Base-by-base conservation (phyloP, 2,797 vertebrate genomes). In the Varecia variegata region DNA sequence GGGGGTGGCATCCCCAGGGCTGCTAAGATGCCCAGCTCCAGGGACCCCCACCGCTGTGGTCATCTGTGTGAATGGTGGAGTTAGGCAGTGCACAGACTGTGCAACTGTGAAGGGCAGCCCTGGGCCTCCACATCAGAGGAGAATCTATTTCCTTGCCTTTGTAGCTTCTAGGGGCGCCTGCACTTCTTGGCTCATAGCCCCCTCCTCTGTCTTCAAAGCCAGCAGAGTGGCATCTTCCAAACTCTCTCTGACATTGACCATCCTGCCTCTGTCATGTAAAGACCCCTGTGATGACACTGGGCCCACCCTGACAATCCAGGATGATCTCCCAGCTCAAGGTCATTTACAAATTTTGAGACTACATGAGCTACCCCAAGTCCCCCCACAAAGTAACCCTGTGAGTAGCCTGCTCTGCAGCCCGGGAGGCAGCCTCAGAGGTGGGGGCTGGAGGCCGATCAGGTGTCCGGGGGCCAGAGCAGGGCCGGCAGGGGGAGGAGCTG, bases 71-170 rank as follows among this genome's bases (percentile, higher is more conserved):
- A 70, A 23, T 40, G 12, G 68, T 70, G 9, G 23, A 38, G 23
- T 13, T 1, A 40, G 40, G 40, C 70, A 45, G 40, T 43, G 7
- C 40, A 25, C 38, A 4, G 6, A 21, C 20, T 23, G 67, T 20
- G 0, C 4, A 5, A 21, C 20, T 11, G 65, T 20, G 20, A 0
- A 35, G 38, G 23, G 23, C 38, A 40, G 68, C 38, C 11, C 68
- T 14, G 68, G 38, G 54, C 23, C 54, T 56, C 62, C 32, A n/a
- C 62, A 17, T n/a, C 62, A 35, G 68, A 21, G 68, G 68, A 71
- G 38, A 38, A 11, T 23, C 21, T 7, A 38, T 71, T 14, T 13
- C 68, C 13, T 70, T 27, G 62, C 13, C 12, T 43, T 40, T 71
- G 20, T 1, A 8, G n/a, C 21, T 70, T 70, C 67, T 25, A 25